Evolutionary conservation across 2,888 invertebrate species (phyloP).

Genomic region (Portevinia maculata): DNA sequence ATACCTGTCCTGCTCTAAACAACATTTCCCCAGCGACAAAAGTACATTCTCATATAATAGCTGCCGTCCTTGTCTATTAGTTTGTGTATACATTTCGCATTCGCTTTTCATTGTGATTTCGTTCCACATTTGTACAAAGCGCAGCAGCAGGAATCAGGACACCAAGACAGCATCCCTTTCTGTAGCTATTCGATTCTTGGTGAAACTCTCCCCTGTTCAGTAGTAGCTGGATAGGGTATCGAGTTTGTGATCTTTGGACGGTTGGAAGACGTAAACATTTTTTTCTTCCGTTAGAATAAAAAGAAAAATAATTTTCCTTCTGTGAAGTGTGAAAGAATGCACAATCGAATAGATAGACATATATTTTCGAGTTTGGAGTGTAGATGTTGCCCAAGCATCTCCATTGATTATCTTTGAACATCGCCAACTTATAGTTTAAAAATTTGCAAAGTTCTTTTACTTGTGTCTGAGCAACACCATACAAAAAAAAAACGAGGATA

Average conservation of each 20-base stretch:
- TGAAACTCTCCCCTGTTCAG: slow-evolving; percentile 78
- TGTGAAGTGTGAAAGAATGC: slow-evolving; percentile 23
- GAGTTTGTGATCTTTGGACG: slow-evolving; percentile 74
- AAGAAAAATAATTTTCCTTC: not conserved
- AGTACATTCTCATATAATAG: slow-evolving; percentile 63
- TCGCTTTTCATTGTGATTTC: slow-evolving; percentile 39
- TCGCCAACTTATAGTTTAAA: no score
- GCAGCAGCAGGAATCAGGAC: slow-evolving; percentile 73
- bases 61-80: slow-evolving; percentile 63
- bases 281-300: slow-evolving; percentile 4
- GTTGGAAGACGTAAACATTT: slow-evolving; percentile 58
- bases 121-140: slow-evolving; percentile 70
- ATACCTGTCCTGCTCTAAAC: slow-evolving; percentile 43
- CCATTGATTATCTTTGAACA: no score
- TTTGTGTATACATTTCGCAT: slow-evolving; percentile 32
- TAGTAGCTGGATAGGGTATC: slow-evolving; percentile 83
- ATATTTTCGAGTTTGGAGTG: slow-evolving; percentile 26
- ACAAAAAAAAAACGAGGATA: not conserved
- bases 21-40: slow-evolving; percentile 57
- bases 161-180: slow-evolving; percentile 72
- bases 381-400: not conserved
- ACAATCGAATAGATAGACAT: slow-evolving; percentile 7
- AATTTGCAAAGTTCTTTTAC: slow-evolving; percentile 11
- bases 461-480: not conserved
- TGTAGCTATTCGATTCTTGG: slow-evolving; percentile 68